These are phyloP conservation scores for Acanthiza pusilla DNA, from an alignment of 2,797 vertebrate species.

Conservation along the genomic window DNA sequence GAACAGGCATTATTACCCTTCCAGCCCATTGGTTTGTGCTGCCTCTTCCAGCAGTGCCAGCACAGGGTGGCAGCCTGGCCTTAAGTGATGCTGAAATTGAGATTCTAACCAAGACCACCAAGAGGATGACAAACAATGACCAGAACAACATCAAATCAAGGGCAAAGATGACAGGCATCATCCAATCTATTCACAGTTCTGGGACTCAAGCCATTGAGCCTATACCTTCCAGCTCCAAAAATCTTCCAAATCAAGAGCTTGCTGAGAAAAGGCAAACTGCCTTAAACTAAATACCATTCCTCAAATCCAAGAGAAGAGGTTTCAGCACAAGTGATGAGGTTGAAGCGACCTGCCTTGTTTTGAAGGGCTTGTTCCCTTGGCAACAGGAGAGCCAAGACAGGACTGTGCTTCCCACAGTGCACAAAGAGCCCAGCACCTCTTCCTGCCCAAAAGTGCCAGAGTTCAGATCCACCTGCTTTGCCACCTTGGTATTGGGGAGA, in stretches of 20 bases:
- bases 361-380: slow-evolving; percentile 31
- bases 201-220: background rate
- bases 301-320: background rate
- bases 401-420: background rate
- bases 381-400: slow-evolving; percentile 3
- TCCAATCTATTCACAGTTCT: background rate
- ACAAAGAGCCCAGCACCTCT: background rate
- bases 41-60: background rate
- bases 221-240: background rate
- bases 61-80: background rate
- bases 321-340: background rate
- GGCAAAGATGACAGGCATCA: background rate
- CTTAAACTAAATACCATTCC: background rate
- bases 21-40: background rate
- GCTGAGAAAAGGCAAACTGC: background rate
- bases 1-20: background rate
- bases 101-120: background rate
- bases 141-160: background rate
- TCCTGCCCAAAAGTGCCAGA: background rate
- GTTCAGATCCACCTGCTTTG: background rate
- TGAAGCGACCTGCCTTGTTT: slow-evolving; percentile 22
- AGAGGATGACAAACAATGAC: background rate
- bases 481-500: background rate
- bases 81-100: accelerated
- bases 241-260: background rate